Evolutionary conservation across 2,797 vertebrate genomes (phyloP), one percentile per base, ranked within the genome.

Genomic region (Acrossocheilus fasciatus): DNA sequence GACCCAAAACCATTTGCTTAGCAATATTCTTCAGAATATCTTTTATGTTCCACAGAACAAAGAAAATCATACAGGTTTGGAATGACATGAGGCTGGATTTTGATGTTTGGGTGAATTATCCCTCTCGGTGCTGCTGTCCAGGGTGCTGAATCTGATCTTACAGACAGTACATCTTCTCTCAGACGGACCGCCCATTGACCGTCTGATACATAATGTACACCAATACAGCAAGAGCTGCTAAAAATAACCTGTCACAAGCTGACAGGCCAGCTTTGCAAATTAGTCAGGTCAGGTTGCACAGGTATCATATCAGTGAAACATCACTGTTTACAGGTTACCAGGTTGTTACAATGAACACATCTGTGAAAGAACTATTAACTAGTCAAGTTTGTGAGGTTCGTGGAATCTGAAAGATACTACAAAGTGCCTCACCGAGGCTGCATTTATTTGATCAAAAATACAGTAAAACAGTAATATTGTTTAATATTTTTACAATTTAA

Each of bases 171-270:
- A 75, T 84, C 82, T 36, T 59, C 43, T 54, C 47, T 64, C 64
- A 77, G 82, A 78, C 62, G 47, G 62, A 64, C 43, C 30, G 57
- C 10, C 47, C 74, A 91, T 36, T 78, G 81, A 90, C 80, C 62
- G 57, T 83, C 77, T 54, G 20, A 86, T 82, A 87, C 69, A 84
- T 64, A 85, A 64, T 23, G 11, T 45, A 81, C 69, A 77, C 47
- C n/a, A 34, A 81, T 47, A 68, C 30, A 47, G 54, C 43, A 34
- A 30, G 39, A 62, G 17, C 5, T 45, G 26, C 78, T 81, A 43
- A 66, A 62, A 66, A 47, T 66, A 59, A 62, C 36, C 36, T 17
- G 41, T 45, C 18, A 66, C 15, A 14, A 34, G 26, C 30, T 18
- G 5, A 66, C 1, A 20, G n/a, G 57, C 36, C 23, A n/a, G 39